These are phyloP conservation scores for Amphiprion clarkii DNA, from an alignment of 2,797 vertebrate genomes.

Conservation along the genomic window DNA sequence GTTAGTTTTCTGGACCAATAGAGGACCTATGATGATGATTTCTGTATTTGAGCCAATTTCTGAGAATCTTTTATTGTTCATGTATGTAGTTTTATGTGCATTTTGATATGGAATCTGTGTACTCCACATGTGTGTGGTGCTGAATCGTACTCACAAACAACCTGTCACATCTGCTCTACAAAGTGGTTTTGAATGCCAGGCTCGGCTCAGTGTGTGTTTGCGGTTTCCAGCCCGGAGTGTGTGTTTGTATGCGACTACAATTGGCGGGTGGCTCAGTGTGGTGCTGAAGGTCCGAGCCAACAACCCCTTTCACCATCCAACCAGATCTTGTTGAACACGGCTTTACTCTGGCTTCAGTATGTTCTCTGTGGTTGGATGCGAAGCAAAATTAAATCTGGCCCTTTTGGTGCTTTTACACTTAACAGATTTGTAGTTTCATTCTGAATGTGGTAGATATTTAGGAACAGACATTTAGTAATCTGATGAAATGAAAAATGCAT, in stretches of 20 bases:
- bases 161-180: slow-evolving; percentile 62
- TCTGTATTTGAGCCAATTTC: slow-evolving; percentile 24
- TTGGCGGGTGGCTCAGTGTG: slow-evolving; percentile 32
- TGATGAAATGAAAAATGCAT: background rate
- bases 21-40: slow-evolving; percentile 34
- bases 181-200: slow-evolving; percentile 50
- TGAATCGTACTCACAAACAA: slow-evolving; percentile 57
- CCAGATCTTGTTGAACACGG: slow-evolving; percentile 27
- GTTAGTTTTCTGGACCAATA: slow-evolving; percentile 25
- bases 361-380: background rate
- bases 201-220: slow-evolving; percentile 51
- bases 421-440: background rate
- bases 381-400: background rate
- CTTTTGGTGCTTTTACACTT: background rate
- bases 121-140: background rate
- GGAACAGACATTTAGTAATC: background rate
- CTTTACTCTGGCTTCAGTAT: background rate
- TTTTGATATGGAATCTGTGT: slow-evolving; percentile 11
- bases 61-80: slow-evolving; percentile 18
- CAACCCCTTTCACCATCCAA: slow-evolving; percentile 14
- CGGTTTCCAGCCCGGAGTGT: slow-evolving; percentile 17
- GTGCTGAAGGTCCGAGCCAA: slow-evolving; percentile 23
- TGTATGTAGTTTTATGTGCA: slow-evolving; percentile 16
- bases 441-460: background rate
- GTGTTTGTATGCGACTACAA: slow-evolving; percentile 30